Evolutionary conservation across 2,888 invertebrate genomes (phyloP).

Genomic region (Thymelicus sylvestris): DNA sequence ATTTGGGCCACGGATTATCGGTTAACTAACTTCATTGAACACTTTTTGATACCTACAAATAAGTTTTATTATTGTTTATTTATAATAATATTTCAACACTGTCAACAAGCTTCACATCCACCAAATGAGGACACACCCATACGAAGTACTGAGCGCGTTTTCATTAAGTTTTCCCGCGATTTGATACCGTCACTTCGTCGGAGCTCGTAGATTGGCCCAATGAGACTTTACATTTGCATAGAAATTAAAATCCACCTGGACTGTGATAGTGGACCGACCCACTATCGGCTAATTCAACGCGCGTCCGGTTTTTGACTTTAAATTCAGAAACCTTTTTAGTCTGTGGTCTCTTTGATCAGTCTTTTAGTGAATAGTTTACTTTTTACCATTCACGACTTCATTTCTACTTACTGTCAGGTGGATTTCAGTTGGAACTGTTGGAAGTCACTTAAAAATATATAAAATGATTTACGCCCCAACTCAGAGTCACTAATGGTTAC

Average conservation of each 20-base stretch:
- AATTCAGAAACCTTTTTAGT: constrained; percentile 6
- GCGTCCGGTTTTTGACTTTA: constrained; percentile 8
- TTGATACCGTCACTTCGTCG: constrained; percentile 70
- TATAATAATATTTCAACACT: background rate
- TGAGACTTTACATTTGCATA: constrained; percentile 81
- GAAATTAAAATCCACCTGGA: constrained; percentile 84
- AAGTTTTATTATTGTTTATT: no score
- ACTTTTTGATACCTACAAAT: no score
- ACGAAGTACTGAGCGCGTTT: constrained; percentile 42
- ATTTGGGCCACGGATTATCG: no score
- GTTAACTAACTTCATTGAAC: no score
- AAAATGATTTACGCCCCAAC: no score
- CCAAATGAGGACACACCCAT: constrained; percentile 3
- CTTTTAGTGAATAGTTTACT: no score
- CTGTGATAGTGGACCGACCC: constrained; percentile 66
- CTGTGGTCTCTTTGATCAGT: background rate
- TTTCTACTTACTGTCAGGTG: no score
- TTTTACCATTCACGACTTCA: no score
- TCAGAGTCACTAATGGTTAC: no score
- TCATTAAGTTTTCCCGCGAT: constrained; percentile 79
- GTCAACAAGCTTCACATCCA: background rate
- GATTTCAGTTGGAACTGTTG: no score
- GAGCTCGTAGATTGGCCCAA: constrained; percentile 77
- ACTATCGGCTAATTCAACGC: constrained; percentile 4
- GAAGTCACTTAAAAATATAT: no score